These are phyloP conservation scores for Hoplostethus mediterraneus DNA, from an alignment of 2,797 vertebrate genomes.

Conservation along the genomic window DNA sequence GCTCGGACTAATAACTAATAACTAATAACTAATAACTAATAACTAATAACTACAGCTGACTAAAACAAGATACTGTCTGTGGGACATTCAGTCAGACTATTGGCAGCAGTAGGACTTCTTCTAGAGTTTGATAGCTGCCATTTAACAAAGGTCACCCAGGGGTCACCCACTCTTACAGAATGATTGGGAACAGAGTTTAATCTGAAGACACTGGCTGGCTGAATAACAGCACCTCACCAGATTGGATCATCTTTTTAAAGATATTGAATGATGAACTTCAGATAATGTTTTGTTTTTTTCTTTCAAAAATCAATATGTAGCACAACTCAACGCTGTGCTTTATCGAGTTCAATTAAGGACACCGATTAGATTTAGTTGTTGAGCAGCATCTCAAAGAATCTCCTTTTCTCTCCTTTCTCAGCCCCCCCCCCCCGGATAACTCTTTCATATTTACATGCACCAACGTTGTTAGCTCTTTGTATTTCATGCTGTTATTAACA, in stretches of 20 bases:
- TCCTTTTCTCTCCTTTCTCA: conserved; percentile 70
- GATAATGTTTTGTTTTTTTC: background rate
- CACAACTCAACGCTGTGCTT: background rate
- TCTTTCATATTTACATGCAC: conserved; percentile 61
- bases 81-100: conserved; percentile 4
- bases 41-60: conserved; percentile 31
- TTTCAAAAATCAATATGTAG: background rate
- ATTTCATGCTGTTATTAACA: conserved; percentile 63
- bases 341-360: background rate
- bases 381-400: conserved; percentile 68
- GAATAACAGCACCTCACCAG: background rate
- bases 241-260: background rate
- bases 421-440: conserved; percentile 55
- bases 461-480: conserved; percentile 31
- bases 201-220: background rate
- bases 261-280: too few species aligned
- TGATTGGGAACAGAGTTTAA: background rate
- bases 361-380: background rate
- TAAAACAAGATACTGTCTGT: conserved; percentile 25
- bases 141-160: too few species aligned
- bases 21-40: too few species aligned
- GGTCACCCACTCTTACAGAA: background rate
- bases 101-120: background rate
- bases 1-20: background rate
- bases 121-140: background rate